Conservation (phyloP, 1,140 invertebrate genomes). For the Cephus cinctus region DNA sequence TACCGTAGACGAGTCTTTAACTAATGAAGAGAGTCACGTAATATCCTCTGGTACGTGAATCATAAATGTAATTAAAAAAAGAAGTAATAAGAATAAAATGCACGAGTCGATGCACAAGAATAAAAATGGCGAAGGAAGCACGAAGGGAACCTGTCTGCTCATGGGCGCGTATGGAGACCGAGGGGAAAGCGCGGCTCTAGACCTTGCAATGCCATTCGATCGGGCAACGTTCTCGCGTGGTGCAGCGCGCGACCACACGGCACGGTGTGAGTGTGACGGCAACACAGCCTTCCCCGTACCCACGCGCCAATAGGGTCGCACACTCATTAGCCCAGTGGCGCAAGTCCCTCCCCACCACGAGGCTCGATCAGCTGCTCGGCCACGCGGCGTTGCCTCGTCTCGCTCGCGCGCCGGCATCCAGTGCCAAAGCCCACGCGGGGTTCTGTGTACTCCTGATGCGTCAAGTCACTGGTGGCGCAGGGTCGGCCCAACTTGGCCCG, state of each 20-base stretch:
- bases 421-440: too few species aligned
- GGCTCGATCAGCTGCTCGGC: conserved; percentile 40
- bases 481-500: conserved; percentile 24
- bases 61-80: too few species aligned
- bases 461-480: conserved; percentile 23
- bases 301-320: conserved; percentile 49
- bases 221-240: conserved; percentile 45
- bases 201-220: conserved; percentile 63
- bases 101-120: background rate
- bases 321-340: conserved; percentile 53
- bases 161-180: background rate
- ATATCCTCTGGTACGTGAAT: too few species aligned
- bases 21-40: too few species aligned
- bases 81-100: background rate
- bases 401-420: conserved; percentile 21
- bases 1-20: too few species aligned
- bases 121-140: conserved; percentile 1
- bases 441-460: conserved; percentile 36
- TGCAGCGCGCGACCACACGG: conserved; percentile 4
- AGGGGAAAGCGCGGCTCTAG: conserved; percentile 37
- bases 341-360: conserved; percentile 15
- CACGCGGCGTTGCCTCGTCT: conserved; percentile 39
- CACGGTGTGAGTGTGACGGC: conserved; percentile 37
- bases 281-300: conserved; percentile 32
- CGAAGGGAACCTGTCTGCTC: conserved; percentile 4